Evolutionary conservation across 2,888 invertebrate genomes (phyloP).

Genomic region (Anthoptus insignis): DNA sequence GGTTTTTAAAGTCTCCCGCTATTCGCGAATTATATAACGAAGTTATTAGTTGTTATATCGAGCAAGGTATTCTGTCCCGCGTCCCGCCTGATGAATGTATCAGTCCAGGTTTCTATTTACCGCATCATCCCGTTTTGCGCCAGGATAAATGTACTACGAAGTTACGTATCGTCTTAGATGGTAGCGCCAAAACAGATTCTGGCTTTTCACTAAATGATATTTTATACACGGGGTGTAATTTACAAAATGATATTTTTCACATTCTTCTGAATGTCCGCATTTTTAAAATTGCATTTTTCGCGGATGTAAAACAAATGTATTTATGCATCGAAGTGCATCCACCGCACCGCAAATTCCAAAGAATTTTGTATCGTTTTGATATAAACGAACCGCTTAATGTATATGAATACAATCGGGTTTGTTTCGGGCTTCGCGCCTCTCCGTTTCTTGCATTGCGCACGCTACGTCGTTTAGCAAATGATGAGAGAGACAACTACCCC

Average conservation of each 20-base stretch:
- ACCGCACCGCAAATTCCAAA: conserved; percentile 32
- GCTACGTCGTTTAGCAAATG: conserved; percentile 31
- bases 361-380: conserved; percentile 39
- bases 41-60: not conserved
- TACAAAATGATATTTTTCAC: conserved; percentile 27
- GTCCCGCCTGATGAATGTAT: not conserved
- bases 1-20: not conserved
- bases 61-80: not conserved
- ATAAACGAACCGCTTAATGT: not conserved
- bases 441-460: conserved; percentile 40
- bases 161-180: conserved; percentile 32
- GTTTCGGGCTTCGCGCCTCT: conserved; percentile 39
- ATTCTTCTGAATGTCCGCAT: not conserved
- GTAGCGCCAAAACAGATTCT: conserved; percentile 31
- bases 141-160: conserved; percentile 33
- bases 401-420: conserved; percentile 39
- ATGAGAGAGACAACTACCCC: conserved; percentile 9
- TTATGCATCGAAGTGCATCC: conserved; percentile 19
- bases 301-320: conserved; percentile 20
- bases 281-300: conserved; percentile 36
- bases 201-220: conserved; percentile 39
- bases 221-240: conserved; percentile 23
- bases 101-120: not conserved
- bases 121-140: conserved; percentile 37
- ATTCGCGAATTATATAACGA: not conserved